Percentiles rank a stretch among this genome's conserved stretches.
These are phyloP conservation scores for Ethmia dodecea DNA, from an alignment of 2,888 invertebrate genomes.

Conservation along the genomic window DNA sequence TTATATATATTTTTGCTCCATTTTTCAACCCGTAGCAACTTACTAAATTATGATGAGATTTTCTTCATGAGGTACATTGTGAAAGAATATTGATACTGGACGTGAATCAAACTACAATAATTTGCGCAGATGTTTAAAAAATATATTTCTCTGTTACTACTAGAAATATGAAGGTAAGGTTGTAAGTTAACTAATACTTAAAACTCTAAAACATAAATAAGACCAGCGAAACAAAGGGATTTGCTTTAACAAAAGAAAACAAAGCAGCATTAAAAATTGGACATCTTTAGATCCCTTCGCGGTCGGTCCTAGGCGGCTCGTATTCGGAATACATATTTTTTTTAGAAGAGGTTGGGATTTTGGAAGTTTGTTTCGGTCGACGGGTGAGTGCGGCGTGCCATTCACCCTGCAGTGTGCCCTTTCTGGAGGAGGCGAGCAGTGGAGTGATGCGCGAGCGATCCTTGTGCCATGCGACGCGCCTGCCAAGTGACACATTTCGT, in stretches of 20 bases:
- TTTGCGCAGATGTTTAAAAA: too few relatives aligned
- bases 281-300: constrained; percentile 34
- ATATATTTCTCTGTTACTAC: too few relatives aligned
- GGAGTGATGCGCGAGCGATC: background rate
- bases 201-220: too few relatives aligned
- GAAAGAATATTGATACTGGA: too few relatives aligned
- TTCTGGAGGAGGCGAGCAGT: background rate
- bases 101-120: too few relatives aligned
- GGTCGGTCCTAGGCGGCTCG: constrained; percentile 30
- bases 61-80: too few relatives aligned
- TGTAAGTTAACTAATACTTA: too few relatives aligned
- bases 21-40: too few relatives aligned
- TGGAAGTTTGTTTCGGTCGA: constrained; percentile 27
- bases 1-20: too few relatives aligned
- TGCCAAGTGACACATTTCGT: constrained; percentile 68
- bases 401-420: constrained; percentile 1
- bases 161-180: too few relatives aligned
- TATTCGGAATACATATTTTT: constrained; percentile 38
- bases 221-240: background rate
- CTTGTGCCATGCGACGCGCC: constrained; percentile 30
- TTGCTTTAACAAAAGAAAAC: constrained; percentile 1
- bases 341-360: constrained; percentile 29
- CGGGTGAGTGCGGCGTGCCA: constrained; percentile 34
- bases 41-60: too few relatives aligned
- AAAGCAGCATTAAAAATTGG: constrained; percentile 27